These are phyloP conservation scores for Cisticola juncidis DNA, from an alignment of 2,113 vertebrate genomes.

Conservation along the genomic window DNA sequence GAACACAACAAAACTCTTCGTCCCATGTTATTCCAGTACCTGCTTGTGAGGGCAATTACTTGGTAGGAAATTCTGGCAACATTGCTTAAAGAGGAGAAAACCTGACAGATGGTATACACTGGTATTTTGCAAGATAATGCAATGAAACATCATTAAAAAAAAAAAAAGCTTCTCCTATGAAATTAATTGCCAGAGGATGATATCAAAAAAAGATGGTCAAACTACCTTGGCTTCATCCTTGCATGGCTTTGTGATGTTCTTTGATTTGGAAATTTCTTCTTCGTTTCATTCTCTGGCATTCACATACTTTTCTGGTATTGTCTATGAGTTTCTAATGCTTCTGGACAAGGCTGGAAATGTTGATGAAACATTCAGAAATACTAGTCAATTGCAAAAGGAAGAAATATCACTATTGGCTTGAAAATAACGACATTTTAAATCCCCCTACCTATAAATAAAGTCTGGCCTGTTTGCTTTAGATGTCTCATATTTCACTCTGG, in stretches of 20 bases:
- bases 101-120: not conserved
- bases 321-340: not conserved
- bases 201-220: not conserved
- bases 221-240: not conserved
- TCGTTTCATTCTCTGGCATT: not conserved
- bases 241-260: not conserved
- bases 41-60: slow-evolving; percentile 52
- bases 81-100: slow-evolving; percentile 1
- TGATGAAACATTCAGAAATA: not conserved
- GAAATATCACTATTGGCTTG: not conserved
- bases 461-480: not conserved
- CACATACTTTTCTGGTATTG: not conserved
- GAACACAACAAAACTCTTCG: slow-evolving; percentile 25
- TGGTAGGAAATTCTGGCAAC: not conserved
- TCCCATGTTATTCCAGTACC: slow-evolving; percentile 20
- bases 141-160: not conserved
- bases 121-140: not conserved
- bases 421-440: not conserved
- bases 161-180: not conserved
- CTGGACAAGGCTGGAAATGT: not conserved
- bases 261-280: not conserved
- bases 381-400: not conserved
- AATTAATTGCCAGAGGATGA: not conserved
- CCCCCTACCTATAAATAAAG: not conserved
- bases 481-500: not conserved